Evolutionary conservation across 2,888 invertebrate genomes (phyloP).

Genomic region (Sepioteuthis lessoniana): DNA sequence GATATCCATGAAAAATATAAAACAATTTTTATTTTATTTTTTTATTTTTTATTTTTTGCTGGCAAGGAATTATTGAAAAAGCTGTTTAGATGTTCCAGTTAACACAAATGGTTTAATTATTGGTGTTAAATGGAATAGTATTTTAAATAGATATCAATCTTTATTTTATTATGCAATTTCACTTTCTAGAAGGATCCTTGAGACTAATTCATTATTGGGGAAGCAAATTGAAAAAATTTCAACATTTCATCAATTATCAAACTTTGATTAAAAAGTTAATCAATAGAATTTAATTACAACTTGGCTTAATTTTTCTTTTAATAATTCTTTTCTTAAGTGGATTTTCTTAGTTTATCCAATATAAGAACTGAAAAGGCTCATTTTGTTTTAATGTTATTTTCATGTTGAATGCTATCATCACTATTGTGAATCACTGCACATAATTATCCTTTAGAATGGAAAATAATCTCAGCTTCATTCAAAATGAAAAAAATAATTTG

Average conservation of each 20-base stretch:
- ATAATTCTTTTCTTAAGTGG: background rate
- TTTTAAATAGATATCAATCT: too few relatives aligned
- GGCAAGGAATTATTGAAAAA: too few relatives aligned
- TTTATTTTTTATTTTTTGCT: too few relatives aligned
- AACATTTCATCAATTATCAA: background rate
- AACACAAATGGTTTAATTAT: too few relatives aligned
- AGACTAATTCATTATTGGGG: background rate
- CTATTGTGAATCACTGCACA: background rate
- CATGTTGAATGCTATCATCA: background rate
- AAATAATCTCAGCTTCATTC: background rate
- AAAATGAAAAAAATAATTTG: background rate
- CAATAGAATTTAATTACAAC: background rate
- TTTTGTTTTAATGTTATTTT: background rate
- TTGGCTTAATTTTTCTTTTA: background rate
- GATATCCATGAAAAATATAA: too few relatives aligned
- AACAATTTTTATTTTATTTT: too few relatives aligned
- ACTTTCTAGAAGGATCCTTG: background rate
- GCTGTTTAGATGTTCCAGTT: too few relatives aligned
- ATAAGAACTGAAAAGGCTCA: background rate
- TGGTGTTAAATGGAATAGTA: too few relatives aligned
- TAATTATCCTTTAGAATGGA: background rate
- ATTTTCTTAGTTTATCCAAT: background rate
- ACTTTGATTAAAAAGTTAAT: background rate
- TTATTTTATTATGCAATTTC: too few relatives aligned
- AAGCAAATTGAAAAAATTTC: background rate